Conservation (phyloP, 1,140 invertebrate genomes). For the Cepaea nemoralis region DNA sequence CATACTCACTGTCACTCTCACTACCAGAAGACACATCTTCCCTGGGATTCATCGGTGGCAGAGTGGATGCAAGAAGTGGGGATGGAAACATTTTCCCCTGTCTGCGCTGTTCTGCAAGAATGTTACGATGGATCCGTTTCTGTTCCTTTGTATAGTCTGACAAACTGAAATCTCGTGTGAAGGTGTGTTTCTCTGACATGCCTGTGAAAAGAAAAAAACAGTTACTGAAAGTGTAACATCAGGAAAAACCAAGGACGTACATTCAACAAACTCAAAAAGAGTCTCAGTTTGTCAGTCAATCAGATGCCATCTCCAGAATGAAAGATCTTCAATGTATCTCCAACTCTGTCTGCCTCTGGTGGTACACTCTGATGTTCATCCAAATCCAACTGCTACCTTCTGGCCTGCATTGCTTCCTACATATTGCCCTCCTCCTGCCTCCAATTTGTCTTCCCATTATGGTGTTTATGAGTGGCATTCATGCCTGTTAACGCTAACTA, state of each 20-base stretch:
- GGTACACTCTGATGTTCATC: no score
- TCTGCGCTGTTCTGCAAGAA: conserved; percentile 82
- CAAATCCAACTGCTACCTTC: no score
- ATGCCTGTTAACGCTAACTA: no score
- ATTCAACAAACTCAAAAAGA: no score
- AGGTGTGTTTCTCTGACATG: conserved; percentile 89
- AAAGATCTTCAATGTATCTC: no score
- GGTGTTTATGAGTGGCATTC: no score
- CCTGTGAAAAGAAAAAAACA: conserved; percentile 60
- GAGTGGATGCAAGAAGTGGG: conserved; percentile 43
- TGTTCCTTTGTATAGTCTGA: conserved; percentile 89
- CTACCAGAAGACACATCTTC: conserved; percentile 52
- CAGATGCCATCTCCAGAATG: no score
- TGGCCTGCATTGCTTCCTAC: no score
- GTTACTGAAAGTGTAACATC: not conserved
- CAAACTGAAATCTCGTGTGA: conserved; percentile 83
- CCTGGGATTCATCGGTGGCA: conserved; percentile 8
- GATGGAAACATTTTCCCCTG: conserved; percentile 71
- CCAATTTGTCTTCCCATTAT: no score
- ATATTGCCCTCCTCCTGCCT: no score
- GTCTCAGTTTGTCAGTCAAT: no score
- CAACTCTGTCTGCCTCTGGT: no score
- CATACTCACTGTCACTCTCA: conserved; percentile 70
- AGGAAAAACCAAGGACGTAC: not conserved
- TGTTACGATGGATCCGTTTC: conserved; percentile 84